These are phyloP conservation scores for Anguilla marmorata DNA, from an alignment of 2,797 vertebrate species.

Conservation along the genomic window DNA sequence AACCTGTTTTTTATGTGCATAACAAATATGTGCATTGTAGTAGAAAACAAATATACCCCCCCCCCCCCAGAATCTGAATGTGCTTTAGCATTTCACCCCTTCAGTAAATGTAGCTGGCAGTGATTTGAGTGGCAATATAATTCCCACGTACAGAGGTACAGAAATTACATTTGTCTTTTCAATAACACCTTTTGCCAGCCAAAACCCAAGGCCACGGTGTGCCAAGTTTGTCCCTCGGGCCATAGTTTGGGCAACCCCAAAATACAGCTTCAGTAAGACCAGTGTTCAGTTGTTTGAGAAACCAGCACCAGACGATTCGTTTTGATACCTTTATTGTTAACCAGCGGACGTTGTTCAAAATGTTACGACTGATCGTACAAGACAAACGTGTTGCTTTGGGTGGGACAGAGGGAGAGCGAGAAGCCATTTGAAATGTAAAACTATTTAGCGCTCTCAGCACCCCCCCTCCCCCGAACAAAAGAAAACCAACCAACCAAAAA, in stretches of 20 bases:
- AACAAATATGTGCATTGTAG: neutral
- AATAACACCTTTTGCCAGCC: neutral
- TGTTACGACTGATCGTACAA: slow-evolving; percentile 79
- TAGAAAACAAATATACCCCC: neutral
- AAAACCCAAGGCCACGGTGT: neutral
- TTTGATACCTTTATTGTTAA: slow-evolving; percentile 80
- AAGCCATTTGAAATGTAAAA: slow-evolving; percentile 53
- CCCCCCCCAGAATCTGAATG: neutral
- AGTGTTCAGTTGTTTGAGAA: neutral
- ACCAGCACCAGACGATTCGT: neutral
- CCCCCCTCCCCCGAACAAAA: neutral
- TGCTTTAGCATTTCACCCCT: neutral
- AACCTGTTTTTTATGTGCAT: neutral
- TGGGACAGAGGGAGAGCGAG: slow-evolving; percentile 56
- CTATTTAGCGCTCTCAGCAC: slow-evolving; percentile 12
- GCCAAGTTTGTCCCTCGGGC: neutral
- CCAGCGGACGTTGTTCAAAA: slow-evolving; percentile 80
- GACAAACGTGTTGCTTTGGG: slow-evolving; percentile 58
- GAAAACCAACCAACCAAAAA: neutral
- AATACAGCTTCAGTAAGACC: neutral
- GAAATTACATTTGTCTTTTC: neutral
- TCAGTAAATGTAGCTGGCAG: neutral
- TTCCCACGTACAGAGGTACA: neutral
- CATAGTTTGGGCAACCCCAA: neutral
- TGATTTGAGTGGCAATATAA: neutral